Base-by-base conservation (phyloP, 1,140 invertebrate genomes). In the Trichogramma pretiosum region DNA sequence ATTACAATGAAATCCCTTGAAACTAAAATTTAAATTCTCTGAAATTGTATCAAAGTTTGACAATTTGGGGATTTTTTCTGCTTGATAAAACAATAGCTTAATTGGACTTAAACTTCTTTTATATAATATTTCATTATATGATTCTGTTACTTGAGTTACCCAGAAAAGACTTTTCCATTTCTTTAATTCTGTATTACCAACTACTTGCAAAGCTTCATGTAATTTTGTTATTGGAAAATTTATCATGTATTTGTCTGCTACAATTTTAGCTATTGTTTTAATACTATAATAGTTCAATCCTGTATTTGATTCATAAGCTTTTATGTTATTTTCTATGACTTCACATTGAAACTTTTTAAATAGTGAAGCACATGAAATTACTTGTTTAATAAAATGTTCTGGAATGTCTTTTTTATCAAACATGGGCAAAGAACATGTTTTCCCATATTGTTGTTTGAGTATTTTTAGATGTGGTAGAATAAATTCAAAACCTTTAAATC, bases 301-400 rank as follows among this genome's bases (percentile, higher is more conserved):
- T 18, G 5, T 3, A 30, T 38, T 18, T 1, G 8, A 13, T 2
- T 18, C 11, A 60, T 78, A 85, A 3, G 76, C 65, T 48, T 66
- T 60, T 18, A 85, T 75, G 55, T 85, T 85, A 37, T 76, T 67
- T 48, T 75, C 63, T 32, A 87, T 86, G 0, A 77, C 76, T 50
- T 72, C 58, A 44, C 77, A 77, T 57, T 87, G 85, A 35, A 73
- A 64, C 26, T 75, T 70, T 57, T 80, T 80, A 56, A 84, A 89
- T 56, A 78, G 76, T 19, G 70, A 59, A 1, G 75, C 72, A 57
- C 81, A 85, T 1, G 74, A 60, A 14, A 77, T 68, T 17, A 91
- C 70, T 63, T 86, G 80, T n/a, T 75, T 59, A 1, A 89, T 50
- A 61, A 90, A 92, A 34, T 61, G 59, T 1, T 69, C 53, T 11